Conservation (phyloP, 2,797 vertebrate species). For the Crocodylus rhombifer region DNA sequence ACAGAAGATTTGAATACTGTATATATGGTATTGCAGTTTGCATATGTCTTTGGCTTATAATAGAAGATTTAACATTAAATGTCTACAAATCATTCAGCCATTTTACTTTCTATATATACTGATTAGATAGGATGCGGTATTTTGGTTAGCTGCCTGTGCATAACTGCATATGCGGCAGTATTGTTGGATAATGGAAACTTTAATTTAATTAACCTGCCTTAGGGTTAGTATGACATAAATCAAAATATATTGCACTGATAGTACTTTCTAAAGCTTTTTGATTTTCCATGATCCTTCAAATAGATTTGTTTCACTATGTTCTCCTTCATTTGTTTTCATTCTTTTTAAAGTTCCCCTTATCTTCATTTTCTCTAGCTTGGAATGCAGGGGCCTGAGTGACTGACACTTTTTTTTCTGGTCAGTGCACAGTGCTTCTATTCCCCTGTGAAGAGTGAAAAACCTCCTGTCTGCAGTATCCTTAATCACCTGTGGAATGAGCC, state of each 20-base stretch:
- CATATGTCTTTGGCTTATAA: background rate
- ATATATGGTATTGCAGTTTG: constrained; percentile 8
- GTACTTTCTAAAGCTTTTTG: constrained; percentile 26
- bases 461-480: constrained; percentile 44
- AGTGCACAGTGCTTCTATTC: background rate
- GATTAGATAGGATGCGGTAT: constrained; percentile 2
- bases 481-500: constrained; percentile 62
- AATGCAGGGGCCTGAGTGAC: background rate
- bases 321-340: background rate
- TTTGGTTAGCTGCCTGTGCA: background rate
- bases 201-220: constrained; percentile 36
- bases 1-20: background rate
- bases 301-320: background rate
- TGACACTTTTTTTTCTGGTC: background rate
- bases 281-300: background rate
- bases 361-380: background rate
- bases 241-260: constrained; percentile 7
- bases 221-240: constrained; percentile 24
- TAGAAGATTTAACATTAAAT: background rate
- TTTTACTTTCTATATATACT: constrained; percentile 21
- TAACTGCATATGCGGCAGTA: background rate
- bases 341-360: background rate
- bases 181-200: constrained; percentile 19
- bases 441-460: constrained; percentile 13
- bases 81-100: background rate